phyloP scores from a whole-genome alignment of 2,888 invertebrate species.

The Andrena fulva region DNA sequence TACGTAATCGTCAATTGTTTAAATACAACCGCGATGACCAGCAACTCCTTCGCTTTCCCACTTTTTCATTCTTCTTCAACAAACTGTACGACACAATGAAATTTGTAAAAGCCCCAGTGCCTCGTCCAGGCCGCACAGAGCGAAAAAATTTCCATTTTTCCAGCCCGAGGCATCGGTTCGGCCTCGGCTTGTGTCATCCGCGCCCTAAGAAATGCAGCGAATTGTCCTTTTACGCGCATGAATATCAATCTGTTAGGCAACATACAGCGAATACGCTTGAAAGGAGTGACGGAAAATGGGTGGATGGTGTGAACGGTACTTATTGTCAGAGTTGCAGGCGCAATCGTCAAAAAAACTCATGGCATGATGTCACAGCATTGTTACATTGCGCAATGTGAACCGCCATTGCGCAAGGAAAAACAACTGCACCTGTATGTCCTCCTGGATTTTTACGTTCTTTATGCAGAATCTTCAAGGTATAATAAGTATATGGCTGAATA shows the following conservation, averaged over 20 bases:
- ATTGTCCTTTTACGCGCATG: slow-evolving; percentile 26
- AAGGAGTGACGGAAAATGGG: slow-evolving; percentile 74
- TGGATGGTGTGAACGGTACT: slow-evolving; percentile 75
- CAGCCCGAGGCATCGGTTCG: no score
- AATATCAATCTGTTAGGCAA: slow-evolving; percentile 48
- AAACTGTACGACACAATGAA: no score
- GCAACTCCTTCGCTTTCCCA: no score
- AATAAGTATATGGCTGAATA: no score
- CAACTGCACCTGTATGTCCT: slow-evolving; percentile 11
- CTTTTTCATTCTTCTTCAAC: no score
- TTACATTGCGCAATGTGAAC: neutral
- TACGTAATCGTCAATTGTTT: no score
- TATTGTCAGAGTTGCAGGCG: slow-evolving; percentile 21
- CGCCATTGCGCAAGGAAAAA: neutral
- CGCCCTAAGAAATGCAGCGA: slow-evolving; percentile 3
- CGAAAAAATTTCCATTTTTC: no score
- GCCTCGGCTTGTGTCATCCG: no score
- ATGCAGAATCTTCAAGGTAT: neutral
- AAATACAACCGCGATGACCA: no score
- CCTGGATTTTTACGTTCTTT: neutral
- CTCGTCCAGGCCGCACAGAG: no score
- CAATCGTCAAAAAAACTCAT: slow-evolving; percentile 15
- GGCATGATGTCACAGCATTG: slow-evolving; percentile 7
- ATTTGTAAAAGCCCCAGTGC: no score
- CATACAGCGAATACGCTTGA: slow-evolving; percentile 47